A percentile compares a stretch with the other conserved stretches of the same genome.
These are phyloP conservation scores for Stramonita haemastoma DNA, from an alignment of 2,888 invertebrate genomes.

Conservation along the genomic window DNA sequence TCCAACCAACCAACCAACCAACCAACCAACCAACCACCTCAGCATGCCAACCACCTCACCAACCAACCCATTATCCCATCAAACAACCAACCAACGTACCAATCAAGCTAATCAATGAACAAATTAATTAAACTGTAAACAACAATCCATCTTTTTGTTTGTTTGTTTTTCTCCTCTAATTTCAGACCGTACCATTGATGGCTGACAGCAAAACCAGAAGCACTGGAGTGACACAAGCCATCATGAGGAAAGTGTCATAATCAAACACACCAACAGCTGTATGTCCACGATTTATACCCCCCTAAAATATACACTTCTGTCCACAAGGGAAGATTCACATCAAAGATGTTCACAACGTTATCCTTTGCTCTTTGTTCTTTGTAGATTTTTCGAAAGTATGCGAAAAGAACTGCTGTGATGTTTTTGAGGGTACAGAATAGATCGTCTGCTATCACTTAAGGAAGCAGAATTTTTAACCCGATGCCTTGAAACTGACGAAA, in stretches of 20 bases:
- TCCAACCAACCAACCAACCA: background rate
- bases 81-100: no score
- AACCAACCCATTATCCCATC: no score
- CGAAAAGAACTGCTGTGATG: no score
- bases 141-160: background rate
- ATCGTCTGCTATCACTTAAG: no score
- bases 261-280: background rate
- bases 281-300: background rate
- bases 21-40: no score
- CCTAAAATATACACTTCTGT: background rate
- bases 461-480: no score
- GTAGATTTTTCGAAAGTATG: no score
- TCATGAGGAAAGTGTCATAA: background rate
- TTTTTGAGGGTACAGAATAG: no score
- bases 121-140: no score
- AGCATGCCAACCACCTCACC: no score
- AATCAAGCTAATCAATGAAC: no score
- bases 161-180: background rate
- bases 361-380: background rate
- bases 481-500: no score
- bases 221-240: background rate
- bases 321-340: background rate
- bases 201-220: background rate
- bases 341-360: background rate
- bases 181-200: background rate